Percentiles rank a stretch among this genome's conserved stretches.
Conservation (phyloP, 1,140 invertebrate genomes). For the Phymorhynchus buccinoides region DNA sequence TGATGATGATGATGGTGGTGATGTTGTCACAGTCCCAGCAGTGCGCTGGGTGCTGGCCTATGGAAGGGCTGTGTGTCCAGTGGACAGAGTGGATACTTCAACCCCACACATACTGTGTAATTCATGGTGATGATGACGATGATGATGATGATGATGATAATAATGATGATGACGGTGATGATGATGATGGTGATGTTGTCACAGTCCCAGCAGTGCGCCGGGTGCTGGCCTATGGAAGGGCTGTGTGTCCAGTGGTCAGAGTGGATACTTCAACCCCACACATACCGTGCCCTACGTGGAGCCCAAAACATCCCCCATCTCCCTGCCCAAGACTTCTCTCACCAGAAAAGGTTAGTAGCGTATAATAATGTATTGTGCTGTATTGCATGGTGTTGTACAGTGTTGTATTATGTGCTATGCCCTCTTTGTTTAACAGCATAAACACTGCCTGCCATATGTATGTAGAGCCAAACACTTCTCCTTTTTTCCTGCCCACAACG, state of each 20-base stretch:
- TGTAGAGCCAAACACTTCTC: no score
- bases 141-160: no score
- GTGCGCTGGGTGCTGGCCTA: constrained; percentile 68
- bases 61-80: constrained; percentile 90
- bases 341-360: constrained; percentile 58
- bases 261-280: constrained; percentile 90
- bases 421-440: no score
- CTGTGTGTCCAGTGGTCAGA: constrained; percentile 86
- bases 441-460: no score
- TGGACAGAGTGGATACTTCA: constrained; percentile 91
- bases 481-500: no score
- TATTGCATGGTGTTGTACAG: no score
- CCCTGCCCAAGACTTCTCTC: constrained; percentile 50
- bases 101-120: constrained; percentile 79
- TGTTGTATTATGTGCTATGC: no score
- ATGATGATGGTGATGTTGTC: constrained; percentile 23
- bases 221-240: constrained; percentile 84
- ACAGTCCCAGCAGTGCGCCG: constrained; percentile 58
- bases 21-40: constrained; percentile 53
- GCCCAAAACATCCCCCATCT: constrained; percentile 59
- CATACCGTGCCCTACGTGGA: constrained; percentile 66
- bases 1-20: constrained; percentile 19
- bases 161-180: no score
- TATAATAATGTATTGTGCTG: no score
- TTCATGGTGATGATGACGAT: constrained; percentile 64